These are phyloP conservation scores for Scolanthus callimorphus DNA, from an alignment of 92 coral and sea anemone species.

Conservation along the genomic window DNA sequence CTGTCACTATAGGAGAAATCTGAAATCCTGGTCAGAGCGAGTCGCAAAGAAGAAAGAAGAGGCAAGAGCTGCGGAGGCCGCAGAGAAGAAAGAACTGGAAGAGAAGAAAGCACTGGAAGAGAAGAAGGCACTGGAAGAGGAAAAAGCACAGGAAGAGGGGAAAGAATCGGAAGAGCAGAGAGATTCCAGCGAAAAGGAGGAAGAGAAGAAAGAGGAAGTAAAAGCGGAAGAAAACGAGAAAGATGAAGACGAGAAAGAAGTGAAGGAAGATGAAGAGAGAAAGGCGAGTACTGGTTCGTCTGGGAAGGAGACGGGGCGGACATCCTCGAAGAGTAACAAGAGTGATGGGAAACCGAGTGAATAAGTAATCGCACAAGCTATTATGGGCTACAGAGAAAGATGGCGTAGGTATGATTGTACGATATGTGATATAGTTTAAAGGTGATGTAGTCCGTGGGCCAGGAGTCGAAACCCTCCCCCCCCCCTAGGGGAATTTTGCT, in stretches of 20 bases:
- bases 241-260: background rate
- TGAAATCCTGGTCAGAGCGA: conserved; percentile 72
- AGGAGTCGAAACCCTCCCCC: too few relatives aligned
- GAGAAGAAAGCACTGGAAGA: conserved; percentile 17
- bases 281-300: background rate
- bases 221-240: background rate
- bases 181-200: conserved; percentile 6
- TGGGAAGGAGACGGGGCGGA: background rate
- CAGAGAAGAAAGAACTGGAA: conserved; percentile 23
- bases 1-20: conserved; percentile 43
- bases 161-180: background rate
- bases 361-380: too few relatives aligned
- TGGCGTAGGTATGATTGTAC: too few relatives aligned
- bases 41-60: conserved; percentile 60
- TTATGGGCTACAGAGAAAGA: too few relatives aligned
- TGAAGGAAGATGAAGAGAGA: background rate
- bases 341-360: too few relatives aligned
- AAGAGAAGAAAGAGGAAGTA: background rate
- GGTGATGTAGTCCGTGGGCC: too few relatives aligned
- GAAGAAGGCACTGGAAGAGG: conserved; percentile 19
- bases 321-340: too few relatives aligned
- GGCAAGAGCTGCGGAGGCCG: conserved; percentile 5
- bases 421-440: too few relatives aligned
- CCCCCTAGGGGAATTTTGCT: too few relatives aligned
- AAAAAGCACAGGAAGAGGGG: background rate